These are phyloP conservation scores for Pimephales promelas DNA, from an alignment of 2,113 vertebrate species.

Conservation along the genomic window DNA sequence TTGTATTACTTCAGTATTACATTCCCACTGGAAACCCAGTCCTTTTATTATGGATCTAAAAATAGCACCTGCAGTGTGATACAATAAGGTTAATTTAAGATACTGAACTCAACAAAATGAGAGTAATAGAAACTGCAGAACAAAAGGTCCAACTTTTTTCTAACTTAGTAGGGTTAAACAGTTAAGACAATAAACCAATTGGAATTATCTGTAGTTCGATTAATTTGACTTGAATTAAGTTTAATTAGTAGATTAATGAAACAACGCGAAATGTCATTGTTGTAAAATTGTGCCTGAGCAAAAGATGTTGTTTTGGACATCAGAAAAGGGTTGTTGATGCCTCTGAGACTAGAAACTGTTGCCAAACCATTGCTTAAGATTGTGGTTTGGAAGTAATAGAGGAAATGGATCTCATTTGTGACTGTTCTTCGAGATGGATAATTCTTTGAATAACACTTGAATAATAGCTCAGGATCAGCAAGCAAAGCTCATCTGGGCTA, in stretches of 20 bases:
- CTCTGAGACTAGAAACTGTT: not conserved
- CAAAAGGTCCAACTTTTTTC: not conserved
- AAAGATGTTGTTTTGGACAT: not conserved
- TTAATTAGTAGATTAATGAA: constrained; percentile 7
- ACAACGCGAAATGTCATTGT: not conserved
- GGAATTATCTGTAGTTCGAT: not conserved
- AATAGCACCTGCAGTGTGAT: not conserved
- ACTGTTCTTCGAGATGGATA: not conserved
- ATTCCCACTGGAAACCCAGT: not conserved
- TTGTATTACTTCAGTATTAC: constrained; percentile 13
- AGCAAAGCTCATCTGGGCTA: not conserved
- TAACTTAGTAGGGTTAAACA: not conserved
- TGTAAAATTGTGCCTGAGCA: not conserved
- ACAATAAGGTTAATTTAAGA: not conserved
- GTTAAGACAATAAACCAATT: not conserved
- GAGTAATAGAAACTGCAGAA: not conserved
- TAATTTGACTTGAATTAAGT: not conserved
- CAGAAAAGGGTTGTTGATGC: not conserved
- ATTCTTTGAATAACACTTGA: constrained; percentile 7
- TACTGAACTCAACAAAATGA: not conserved
- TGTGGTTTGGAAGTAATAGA: constrained; percentile 13
- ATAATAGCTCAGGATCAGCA: not conserved
- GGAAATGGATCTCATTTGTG: not conserved
- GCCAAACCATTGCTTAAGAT: constrained; percentile 7
- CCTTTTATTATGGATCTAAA: not conserved